Conservation (phyloP, 2,113 vertebrate genomes). For the Corynorhinus townsendii region DNA sequence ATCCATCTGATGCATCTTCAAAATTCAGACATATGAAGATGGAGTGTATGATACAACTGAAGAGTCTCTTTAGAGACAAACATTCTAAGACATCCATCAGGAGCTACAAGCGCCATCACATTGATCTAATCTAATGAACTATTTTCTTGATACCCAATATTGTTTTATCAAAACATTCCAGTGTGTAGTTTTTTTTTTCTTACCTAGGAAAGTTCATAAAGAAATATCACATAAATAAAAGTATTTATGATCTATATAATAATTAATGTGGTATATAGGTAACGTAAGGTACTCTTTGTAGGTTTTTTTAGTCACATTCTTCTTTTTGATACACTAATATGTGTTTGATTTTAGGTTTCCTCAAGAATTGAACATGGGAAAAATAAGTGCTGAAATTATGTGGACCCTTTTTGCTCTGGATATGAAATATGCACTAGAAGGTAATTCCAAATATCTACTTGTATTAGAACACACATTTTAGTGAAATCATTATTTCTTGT, state of each 20-base stretch:
- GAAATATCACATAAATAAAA: neutral
- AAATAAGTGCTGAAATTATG: slow-evolving; percentile 92
- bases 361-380: slow-evolving; percentile 95
- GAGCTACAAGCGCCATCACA: neutral
- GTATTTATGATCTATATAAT: neutral
- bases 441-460: slow-evolving; percentile 76
- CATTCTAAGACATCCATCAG: neutral
- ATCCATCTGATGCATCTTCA: neutral
- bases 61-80: neutral
- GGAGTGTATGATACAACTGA: neutral
- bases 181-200: neutral
- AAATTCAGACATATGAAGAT: neutral
- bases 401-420: slow-evolving; percentile 95
- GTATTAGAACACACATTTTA: neutral
- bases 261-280: neutral
- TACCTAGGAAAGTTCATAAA: neutral
- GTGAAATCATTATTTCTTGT: neutral
- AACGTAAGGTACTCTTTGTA: neutral
- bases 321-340: slow-evolving; percentile 36
- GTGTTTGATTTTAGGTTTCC: slow-evolving; percentile 89
- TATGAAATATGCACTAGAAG: slow-evolving; percentile 98
- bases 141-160: neutral
- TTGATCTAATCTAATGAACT: neutral
- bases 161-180: neutral
- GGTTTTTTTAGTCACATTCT: neutral